Evolutionary conservation across 2,797 vertebrate genomes (phyloP).

Genomic region (Todus mexicanus): DNA sequence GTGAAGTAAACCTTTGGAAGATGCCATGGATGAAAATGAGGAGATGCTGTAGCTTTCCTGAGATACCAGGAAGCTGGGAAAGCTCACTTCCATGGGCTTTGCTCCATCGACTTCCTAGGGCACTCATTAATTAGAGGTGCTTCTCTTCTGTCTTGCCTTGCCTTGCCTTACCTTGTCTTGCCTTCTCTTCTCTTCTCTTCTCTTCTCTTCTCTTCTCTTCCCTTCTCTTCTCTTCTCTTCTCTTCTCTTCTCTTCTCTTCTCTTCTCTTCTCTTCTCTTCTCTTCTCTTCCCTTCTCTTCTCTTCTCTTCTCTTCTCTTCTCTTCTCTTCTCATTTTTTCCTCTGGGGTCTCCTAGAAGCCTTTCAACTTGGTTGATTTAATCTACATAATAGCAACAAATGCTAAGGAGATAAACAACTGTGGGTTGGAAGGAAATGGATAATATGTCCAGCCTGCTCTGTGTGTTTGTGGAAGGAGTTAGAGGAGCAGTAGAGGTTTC

Average conservation of each 20-base stretch:
- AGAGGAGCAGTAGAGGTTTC: slow-evolving; percentile 62
- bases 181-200: too few relatives aligned
- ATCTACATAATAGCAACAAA: background rate
- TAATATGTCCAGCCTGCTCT: slow-evolving; percentile 17
- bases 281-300: too few relatives aligned
- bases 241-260: too few relatives aligned
- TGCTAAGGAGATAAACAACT: slow-evolving; percentile 20
- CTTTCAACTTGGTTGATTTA: background rate
- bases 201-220: too few relatives aligned
- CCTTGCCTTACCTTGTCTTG: too few relatives aligned
- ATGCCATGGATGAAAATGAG: background rate
- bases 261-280: too few relatives aligned
- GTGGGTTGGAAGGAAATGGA: slow-evolving; percentile 22
- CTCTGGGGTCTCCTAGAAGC: background rate
- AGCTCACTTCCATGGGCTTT: rapidly evolving
- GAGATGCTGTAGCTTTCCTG: background rate
- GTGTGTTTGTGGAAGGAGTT: slow-evolving; percentile 42
- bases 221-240: too few relatives aligned
- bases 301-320: too few relatives aligned
- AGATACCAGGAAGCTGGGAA: background rate
- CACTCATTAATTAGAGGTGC: background rate
- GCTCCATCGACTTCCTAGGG: background rate
- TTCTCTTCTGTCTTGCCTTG: too few relatives aligned
- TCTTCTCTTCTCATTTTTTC: too few relatives aligned
- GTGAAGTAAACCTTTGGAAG: background rate